Conservation (phyloP, 2,113 vertebrate genomes). For the Tragelaphus buxtoni region DNA sequence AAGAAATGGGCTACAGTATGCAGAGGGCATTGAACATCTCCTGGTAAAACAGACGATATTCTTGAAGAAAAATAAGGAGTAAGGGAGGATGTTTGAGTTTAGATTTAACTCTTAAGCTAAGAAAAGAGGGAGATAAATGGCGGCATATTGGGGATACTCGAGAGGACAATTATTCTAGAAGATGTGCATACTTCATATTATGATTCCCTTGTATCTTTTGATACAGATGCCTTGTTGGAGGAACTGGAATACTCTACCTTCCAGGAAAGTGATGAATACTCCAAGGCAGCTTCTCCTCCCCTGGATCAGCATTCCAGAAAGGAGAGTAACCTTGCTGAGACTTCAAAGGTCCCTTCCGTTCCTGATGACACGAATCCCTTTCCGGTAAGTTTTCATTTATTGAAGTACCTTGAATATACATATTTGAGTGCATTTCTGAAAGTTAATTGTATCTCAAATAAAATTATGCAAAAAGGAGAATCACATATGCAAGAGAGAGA, state of each 20-base stretch:
- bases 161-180: not conserved
- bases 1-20: not conserved
- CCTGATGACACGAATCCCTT: not conserved
- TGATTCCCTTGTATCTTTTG: not conserved
- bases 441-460: not conserved
- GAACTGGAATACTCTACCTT: conserved; percentile 77
- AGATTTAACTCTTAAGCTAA: not conserved
- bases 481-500: not conserved
- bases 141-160: not conserved
- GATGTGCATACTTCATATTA: not conserved
- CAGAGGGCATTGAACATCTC: not conserved
- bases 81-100: not conserved
- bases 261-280: conserved; percentile 29
- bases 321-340: not conserved
- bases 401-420: not conserved
- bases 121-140: not conserved
- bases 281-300: not conserved
- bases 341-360: not conserved
- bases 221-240: conserved; percentile 77
- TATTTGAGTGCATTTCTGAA: not conserved
- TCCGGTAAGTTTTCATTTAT: conserved; percentile 46
- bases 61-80: not conserved
- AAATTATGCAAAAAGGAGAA: not conserved
- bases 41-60: not conserved
- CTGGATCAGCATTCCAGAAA: not conserved